Percentiles rank a stretch among this genome's conserved stretches.
These are phyloP conservation scores for Lepas anatifera DNA, from an alignment of 2,888 invertebrate species.

Conservation along the genomic window DNA sequence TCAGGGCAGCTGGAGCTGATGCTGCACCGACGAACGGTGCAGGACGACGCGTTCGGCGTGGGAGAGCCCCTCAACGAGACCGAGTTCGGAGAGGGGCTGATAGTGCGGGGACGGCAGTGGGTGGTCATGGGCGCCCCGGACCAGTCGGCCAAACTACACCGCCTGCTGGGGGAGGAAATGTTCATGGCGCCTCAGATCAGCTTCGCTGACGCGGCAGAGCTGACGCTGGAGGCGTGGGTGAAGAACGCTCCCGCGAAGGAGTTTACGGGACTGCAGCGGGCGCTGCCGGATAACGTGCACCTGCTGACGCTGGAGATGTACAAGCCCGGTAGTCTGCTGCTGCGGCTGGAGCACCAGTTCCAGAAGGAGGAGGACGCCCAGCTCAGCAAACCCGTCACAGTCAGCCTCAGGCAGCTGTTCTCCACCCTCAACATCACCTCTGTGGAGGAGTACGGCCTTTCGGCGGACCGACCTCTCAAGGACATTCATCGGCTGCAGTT, in stretches of 20 bases:
- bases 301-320: slow-evolving; percentile 69
- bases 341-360: slow-evolving; percentile 65
- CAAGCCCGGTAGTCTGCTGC: slow-evolving; percentile 44
- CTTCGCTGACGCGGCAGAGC: slow-evolving; percentile 15
- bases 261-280: too few relatives aligned
- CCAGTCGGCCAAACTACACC: background rate
- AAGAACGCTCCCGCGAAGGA: background rate
- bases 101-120: slow-evolving; percentile 42
- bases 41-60: slow-evolving; percentile 59
- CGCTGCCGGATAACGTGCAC: slow-evolving; percentile 56
- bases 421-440: slow-evolving; percentile 42
- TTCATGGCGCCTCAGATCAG: slow-evolving; percentile 20
- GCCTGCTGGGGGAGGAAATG: slow-evolving; percentile 18
- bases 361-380: slow-evolving; percentile 48
- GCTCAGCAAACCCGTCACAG: slow-evolving; percentile 41
- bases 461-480: slow-evolving; percentile 50
- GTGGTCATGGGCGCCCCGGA: slow-evolving; percentile 27
- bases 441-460: slow-evolving; percentile 53
- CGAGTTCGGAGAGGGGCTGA: slow-evolving; percentile 42
- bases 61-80: slow-evolving; percentile 57
- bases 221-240: background rate
- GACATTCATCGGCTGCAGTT: slow-evolving; percentile 44
- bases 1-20: slow-evolving; percentile 69
- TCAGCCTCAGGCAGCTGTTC: slow-evolving; percentile 49
- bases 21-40: slow-evolving; percentile 54